Base-by-base conservation (phyloP, 2,113 vertebrate species). In the Callochromis pleurospilus region DNA sequence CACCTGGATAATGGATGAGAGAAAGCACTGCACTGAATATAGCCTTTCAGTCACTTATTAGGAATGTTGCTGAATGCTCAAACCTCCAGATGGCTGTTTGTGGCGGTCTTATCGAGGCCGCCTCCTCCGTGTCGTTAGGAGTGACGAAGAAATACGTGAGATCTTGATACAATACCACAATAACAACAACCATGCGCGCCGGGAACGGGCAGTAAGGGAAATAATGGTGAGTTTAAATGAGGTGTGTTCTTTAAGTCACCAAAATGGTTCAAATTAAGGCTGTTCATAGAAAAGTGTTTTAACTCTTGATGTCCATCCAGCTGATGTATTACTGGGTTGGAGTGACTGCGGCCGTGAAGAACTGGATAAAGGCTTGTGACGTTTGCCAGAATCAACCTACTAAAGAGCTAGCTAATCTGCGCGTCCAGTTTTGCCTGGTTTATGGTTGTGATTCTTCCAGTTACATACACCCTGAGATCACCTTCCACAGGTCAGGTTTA, bases 121-220 rank as follows among this genome's bases (percentile, higher is more conserved):
- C 19, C 88, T 92, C 80, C 93, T 94, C 14, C 93, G 88, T 5
- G 95, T 94, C 0, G 86, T 95, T 33, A 88, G 92, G 80, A 95
- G 88, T 40, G 56, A 94, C 5, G 86, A 95, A 9, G 92, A 95
- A 56, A 62, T 95, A 21, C 75, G 81, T 19, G 90, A 93, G 21
- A 84, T 95, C 21, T 77, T 96, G 75, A 60, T 65, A 5, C 94
- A 92, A 47, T 94, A 93, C 45, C 95, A 96, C 36, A 89, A 96
- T 80, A 86, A 96, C 83, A 91, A 91, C 79, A 87, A 89, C 54
- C 95, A 95, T 15, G 87, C 93, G 0, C 91, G 92, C 38, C 82
- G 86, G 9, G 42, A 19, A 2, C 84, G 83, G 2, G 42, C 73
- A 2, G 83, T 92, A 2, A 88, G 70, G 24, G 86, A 91, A 56